These are phyloP conservation scores for Alexandromys fortis DNA, from an alignment of 2,113 vertebrate genomes.

Conservation along the genomic window DNA sequence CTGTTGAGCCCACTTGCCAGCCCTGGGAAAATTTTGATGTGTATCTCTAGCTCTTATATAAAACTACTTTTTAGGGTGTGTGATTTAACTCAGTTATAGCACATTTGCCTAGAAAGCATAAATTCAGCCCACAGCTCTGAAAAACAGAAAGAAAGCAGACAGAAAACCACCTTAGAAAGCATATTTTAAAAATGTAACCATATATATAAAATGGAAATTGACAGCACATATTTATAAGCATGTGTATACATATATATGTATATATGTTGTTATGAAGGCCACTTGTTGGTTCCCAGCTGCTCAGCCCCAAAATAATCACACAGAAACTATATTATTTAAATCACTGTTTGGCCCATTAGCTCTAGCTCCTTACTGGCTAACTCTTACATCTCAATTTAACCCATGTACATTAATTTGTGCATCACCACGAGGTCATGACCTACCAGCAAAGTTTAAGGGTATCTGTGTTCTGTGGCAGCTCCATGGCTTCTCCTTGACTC, in stretches of 20 bases:
- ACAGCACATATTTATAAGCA: background rate
- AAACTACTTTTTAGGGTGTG: background rate
- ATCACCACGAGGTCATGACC: too few relatives aligned
- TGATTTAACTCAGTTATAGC: background rate
- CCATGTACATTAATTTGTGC: too few relatives aligned
- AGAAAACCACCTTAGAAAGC: background rate
- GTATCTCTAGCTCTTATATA: background rate
- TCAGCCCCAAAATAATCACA: too few relatives aligned
- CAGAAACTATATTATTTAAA: too few relatives aligned
- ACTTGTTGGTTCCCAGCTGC: too few relatives aligned
- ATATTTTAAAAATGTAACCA: background rate
- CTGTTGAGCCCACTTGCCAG: background rate
- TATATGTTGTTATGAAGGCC: too few relatives aligned
- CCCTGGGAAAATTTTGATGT: background rate
- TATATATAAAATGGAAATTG: background rate
- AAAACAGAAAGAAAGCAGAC: background rate
- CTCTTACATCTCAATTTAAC: too few relatives aligned
- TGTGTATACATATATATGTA: too few relatives aligned
- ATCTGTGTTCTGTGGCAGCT: fast-evolving
- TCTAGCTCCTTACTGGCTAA: too few relatives aligned
- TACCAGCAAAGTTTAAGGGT: too few relatives aligned
- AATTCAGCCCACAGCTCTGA: background rate
- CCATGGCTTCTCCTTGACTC: too few relatives aligned
- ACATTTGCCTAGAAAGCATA: background rate
- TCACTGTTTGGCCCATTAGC: too few relatives aligned